Evolutionary conservation across 1,140 invertebrate genomes (phyloP).

Genomic region (Acromyrmex charruanus): DNA sequence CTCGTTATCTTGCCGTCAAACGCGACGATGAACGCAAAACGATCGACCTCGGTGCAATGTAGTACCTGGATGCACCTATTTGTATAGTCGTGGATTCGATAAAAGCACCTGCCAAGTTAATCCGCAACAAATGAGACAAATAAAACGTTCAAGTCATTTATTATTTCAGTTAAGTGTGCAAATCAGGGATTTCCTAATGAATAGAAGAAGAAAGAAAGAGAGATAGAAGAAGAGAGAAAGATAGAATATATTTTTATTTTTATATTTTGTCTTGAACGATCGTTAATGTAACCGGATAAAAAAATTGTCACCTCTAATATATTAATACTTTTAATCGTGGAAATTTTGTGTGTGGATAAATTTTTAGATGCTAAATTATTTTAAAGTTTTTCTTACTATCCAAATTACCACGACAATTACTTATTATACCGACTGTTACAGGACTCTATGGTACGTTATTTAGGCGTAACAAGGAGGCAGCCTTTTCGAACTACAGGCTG

Average conservation of each 20-base stretch:
- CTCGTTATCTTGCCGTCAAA: constrained; percentile 15
- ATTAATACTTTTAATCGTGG: not conserved
- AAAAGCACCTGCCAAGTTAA: constrained; percentile 14
- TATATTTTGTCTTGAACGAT: not conserved
- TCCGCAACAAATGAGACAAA: not conserved
- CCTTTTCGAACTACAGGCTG: constrained; percentile 98
- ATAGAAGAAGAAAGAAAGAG: too few relatives aligned
- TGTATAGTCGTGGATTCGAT: not conserved
- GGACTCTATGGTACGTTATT: constrained; percentile 97
- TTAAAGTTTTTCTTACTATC: not conserved
- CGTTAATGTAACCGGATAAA: not conserved
- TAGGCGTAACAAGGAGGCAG: constrained; percentile 96
- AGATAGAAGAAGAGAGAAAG: not conserved
- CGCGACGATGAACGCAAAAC: constrained; percentile 7
- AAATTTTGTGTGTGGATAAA: not conserved
- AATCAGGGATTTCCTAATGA: constrained; percentile 2
- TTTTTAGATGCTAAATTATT: not conserved
- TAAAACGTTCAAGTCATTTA: not conserved
- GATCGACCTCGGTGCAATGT: constrained; percentile 9
- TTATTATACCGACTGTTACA: constrained; percentile 83
- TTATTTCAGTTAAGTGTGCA: not conserved
- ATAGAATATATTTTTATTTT: not conserved
- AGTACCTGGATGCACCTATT: constrained; percentile 27
- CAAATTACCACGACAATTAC: too few relatives aligned
- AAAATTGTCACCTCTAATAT: not conserved